Percentiles rank a stretch among this genome's conserved stretches.
Evolutionary conservation across 2,797 vertebrate species (phyloP).

Genomic region (Lates japonicus): DNA sequence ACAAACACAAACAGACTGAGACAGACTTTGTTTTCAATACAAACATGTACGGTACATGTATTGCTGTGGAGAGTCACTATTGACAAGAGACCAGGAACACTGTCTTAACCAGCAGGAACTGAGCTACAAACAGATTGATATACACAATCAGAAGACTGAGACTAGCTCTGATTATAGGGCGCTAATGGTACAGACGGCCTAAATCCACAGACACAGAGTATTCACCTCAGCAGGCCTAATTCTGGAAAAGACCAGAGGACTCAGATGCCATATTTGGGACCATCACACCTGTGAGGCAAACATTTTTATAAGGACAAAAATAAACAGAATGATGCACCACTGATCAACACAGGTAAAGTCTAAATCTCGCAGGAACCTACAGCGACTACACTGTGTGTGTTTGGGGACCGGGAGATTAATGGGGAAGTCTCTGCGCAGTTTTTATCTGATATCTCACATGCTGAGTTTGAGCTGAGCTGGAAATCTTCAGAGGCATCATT

Average conservation of each 20-base stretch:
- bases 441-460: slow-evolving; percentile 35
- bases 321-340: slow-evolving; percentile 40
- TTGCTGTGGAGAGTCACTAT: slow-evolving; percentile 25
- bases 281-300: slow-evolving; percentile 86
- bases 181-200: slow-evolving; percentile 51
- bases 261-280: slow-evolving; percentile 84
- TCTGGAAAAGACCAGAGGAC: slow-evolving; percentile 88
- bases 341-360: neutral
- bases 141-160: slow-evolving; percentile 15
- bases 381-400: neutral
- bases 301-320: slow-evolving; percentile 64
- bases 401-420: slow-evolving; percentile 23
- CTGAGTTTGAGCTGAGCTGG: slow-evolving; percentile 21
- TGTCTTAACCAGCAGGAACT: slow-evolving; percentile 8
- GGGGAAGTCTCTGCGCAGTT: slow-evolving; percentile 28
- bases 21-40: slow-evolving; percentile 42
- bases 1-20: slow-evolving; percentile 53
- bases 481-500: slow-evolving; percentile 64
- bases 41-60: slow-evolving; percentile 20
- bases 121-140: slow-evolving; percentile 47
- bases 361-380: slow-evolving; percentile 27
- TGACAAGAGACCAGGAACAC: slow-evolving; percentile 35
- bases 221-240: slow-evolving; percentile 83
- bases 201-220: slow-evolving; percentile 71
- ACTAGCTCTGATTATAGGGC: slow-evolving; percentile 42